These are phyloP conservation scores for Rhinoraja longicauda DNA, from an alignment of 2,797 vertebrate species.

Conservation along the genomic window DNA sequence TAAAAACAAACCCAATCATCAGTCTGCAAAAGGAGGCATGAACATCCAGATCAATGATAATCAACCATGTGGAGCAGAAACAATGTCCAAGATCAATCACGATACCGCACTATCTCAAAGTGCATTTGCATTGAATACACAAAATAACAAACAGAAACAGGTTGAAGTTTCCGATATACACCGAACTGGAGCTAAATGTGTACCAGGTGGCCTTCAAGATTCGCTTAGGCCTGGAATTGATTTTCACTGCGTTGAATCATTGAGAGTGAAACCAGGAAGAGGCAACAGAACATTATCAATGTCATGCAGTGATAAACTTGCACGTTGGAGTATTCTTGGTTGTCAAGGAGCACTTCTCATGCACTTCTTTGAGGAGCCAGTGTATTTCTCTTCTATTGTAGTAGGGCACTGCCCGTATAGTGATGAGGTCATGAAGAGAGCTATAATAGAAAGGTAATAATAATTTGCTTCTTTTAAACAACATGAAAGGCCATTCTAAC, in stretches of 20 bases:
- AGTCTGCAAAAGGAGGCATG: neutral
- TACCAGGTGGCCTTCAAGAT: conserved; percentile 66
- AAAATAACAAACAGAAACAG: neutral
- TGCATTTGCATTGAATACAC: neutral
- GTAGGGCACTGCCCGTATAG: conserved; percentile 80
- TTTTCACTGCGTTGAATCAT: conserved; percentile 71
- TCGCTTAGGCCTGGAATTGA: conserved; percentile 56
- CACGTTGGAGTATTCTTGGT: conserved; percentile 82
- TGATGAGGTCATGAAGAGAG: conserved; percentile 68
- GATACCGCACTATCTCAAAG: neutral
- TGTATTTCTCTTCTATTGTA: conserved; percentile 75
- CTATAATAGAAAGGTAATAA: conserved; percentile 67
- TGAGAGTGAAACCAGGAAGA: conserved; percentile 85
- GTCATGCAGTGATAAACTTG: conserved; percentile 91
- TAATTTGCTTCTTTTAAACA: neutral
- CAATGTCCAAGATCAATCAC: neutral
- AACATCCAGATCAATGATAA: neutral
- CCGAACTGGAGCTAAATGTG: conserved; percentile 88
- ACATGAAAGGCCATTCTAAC: neutral
- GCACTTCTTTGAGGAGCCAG: conserved; percentile 76
- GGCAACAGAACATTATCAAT: conserved; percentile 81
- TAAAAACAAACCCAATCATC: neutral
- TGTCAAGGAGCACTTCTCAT: conserved; percentile 86
- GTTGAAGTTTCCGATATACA: conserved; percentile 59
- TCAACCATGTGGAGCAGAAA: neutral